phyloP scores from a whole-genome alignment of 1,140 invertebrate species.

The Drosophila ambigua region DNA sequence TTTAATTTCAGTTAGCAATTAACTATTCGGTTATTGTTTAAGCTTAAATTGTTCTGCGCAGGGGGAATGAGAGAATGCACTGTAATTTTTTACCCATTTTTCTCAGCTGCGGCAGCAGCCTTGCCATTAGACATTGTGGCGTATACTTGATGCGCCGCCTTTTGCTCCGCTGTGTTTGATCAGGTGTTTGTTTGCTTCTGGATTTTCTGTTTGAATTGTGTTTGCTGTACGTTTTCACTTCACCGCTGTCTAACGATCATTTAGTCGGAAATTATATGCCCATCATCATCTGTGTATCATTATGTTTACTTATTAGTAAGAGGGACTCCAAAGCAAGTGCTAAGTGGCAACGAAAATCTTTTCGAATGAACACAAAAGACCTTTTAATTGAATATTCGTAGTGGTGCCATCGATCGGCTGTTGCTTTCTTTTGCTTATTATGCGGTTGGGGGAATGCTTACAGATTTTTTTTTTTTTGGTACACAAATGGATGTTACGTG shows the following conservation, averaged over 20 bases:
- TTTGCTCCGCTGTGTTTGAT: slow-evolving; percentile 28
- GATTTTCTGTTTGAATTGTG: slow-evolving; percentile 8
- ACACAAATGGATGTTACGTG: slow-evolving; percentile 72
- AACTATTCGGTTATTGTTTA: slow-evolving; percentile 29
- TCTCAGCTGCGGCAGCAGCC: slow-evolving; percentile 53
- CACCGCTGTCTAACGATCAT: slow-evolving; percentile 9
- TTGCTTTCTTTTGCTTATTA: slow-evolving; percentile 62
- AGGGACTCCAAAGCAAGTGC: slow-evolving; percentile 14
- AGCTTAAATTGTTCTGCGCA: neutral
- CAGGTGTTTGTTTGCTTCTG: slow-evolving; percentile 19
- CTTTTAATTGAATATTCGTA: slow-evolving; percentile 49
- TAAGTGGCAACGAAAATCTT: slow-evolving; percentile 40
- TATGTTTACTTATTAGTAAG: slow-evolving; percentile 28
- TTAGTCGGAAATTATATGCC: slow-evolving; percentile 32
- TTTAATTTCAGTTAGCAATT: slow-evolving; percentile 27
- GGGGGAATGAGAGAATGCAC: neutral
- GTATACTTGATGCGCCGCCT: slow-evolving; percentile 43
- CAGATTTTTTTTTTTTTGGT: slow-evolving; percentile 33
- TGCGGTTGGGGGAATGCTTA: slow-evolving; percentile 38
- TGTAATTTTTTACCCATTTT: slow-evolving; percentile 69
- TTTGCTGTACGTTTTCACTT: slow-evolving; percentile 8
- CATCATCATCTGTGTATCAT: slow-evolving; percentile 21
- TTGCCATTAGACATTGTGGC: slow-evolving; percentile 64
- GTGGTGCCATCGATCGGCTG: slow-evolving; percentile 23
- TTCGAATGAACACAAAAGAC: slow-evolving; percentile 16